Conservation (phyloP, 2,797 vertebrate genomes). For the Ceryle rudis region DNA sequence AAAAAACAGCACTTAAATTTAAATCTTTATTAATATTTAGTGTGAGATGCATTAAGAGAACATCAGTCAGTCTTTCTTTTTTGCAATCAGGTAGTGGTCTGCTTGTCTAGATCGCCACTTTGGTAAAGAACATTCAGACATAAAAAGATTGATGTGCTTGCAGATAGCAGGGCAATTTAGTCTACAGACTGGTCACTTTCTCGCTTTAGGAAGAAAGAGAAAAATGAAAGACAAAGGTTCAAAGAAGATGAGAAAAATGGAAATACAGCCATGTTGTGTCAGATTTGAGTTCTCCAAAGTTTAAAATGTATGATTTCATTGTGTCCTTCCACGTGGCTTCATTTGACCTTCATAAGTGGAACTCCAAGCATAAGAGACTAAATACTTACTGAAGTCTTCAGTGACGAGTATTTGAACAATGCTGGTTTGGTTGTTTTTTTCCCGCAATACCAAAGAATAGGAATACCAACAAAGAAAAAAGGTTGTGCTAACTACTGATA, state of each 20-base stretch:
- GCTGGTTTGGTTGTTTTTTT: neutral
- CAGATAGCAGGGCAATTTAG: neutral
- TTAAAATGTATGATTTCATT: constrained; percentile 20
- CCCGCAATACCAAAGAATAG: neutral
- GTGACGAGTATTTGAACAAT: constrained; percentile 39
- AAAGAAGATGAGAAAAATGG: neutral
- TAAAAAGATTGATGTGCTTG: neutral
- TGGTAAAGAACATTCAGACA: neutral
- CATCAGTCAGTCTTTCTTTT: neutral
- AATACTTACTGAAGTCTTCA: constrained; percentile 62
- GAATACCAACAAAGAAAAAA: neutral
- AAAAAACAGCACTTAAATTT: neutral
- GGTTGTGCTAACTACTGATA: neutral
- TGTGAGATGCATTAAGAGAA: neutral
- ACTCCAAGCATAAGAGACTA: constrained; percentile 68
- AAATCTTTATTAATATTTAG: constrained; percentile 1
- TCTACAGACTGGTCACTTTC: neutral
- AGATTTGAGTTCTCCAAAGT: neutral
- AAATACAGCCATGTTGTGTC: neutral
- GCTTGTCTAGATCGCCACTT: neutral
- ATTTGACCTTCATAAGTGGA: neutral
- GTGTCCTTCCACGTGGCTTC: constrained; percentile 25
- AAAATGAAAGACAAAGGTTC: neutral
- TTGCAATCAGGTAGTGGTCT: neutral
- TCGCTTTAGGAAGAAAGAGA: neutral